Evolutionary conservation across 2,888 invertebrate species (phyloP), one percentile per base, ranked within the genome.

Genomic region (Xestia rhomboidea): DNA sequence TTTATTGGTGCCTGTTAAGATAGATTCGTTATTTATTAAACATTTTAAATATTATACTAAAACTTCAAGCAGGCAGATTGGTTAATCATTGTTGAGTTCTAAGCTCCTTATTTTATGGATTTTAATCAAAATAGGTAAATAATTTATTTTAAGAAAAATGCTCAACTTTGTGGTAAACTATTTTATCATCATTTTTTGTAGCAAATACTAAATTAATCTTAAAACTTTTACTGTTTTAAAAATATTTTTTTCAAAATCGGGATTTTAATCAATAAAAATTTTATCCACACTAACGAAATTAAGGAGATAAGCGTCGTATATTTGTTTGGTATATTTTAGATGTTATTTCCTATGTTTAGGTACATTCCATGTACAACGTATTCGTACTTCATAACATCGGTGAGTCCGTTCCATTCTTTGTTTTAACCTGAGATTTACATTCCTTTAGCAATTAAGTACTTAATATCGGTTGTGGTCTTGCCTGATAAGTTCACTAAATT

Each of bases 391-490:
- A 90, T 87, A 89, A 88, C 88, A 91, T 93, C 87, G 90, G 91
- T 93, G 89, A 90, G 91, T 93, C 92, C 91, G 90, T 94, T 93
- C 92, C 93, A 93, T 93, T 93, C 89, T 90, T 91, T 87, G 86
- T 89, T 90, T 90, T 86, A 89, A 89, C 89, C 89, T 91, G 92
- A 94, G 91, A 93, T 93, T 93, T 93, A 93, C 95, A 97, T 96
- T 97, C 96, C 97, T 95, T 94, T 97, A 97, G 96, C 92, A 93
- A 88, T 92, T 96, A 96, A 96, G 96, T 97, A 97, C 96, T 96
- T 97, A 96, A 95, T 96, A 96, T 97, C 95, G 97, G 97, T 97
- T 97, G 96, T 97, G 97, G 97, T 97, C 97, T 97, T 97, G 97
- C 97, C 97, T 97, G 96, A 96, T 97, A 97, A 96, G 96, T 96